Conservation (phyloP, 2,888 invertebrate species). For the Trissolcus brochymenae region DNA sequence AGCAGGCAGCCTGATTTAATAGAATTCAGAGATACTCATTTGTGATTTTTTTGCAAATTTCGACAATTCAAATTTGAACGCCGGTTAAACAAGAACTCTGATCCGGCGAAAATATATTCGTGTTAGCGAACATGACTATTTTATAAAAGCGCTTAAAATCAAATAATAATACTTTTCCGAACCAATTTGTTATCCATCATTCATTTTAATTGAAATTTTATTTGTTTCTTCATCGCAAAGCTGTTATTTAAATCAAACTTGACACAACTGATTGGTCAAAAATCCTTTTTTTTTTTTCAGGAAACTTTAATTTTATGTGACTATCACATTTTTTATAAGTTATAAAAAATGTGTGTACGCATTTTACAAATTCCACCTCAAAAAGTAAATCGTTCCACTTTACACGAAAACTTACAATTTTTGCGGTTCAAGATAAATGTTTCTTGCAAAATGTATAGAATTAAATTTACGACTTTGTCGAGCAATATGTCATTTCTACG, state of each 20-base stretch:
- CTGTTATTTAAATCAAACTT: too few relatives aligned
- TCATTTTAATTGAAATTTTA: too few relatives aligned
- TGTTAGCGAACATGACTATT: constrained; percentile 24
- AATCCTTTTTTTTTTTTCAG: too few relatives aligned
- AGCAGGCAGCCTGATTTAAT: constrained; percentile 47
- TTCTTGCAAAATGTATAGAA: constrained; percentile 37
- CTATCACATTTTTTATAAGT: neutral
- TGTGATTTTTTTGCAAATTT: constrained; percentile 39
- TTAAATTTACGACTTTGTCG: constrained; percentile 45
- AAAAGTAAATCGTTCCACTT: constrained; percentile 4
- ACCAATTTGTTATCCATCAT: neutral
- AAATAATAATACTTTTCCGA: neutral
- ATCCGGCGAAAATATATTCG: constrained; percentile 18
- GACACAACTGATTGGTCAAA: too few relatives aligned
- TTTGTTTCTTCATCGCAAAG: too few relatives aligned
- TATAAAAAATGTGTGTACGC: too few relatives aligned
- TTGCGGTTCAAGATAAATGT: constrained; percentile 24
- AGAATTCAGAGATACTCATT: constrained; percentile 43
- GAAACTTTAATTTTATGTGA: constrained; percentile 24
- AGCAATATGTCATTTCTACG: constrained; percentile 47
- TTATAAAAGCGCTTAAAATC: constrained; percentile 8
- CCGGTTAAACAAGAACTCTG: constrained; percentile 28
- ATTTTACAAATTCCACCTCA: too few relatives aligned
- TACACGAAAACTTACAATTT: constrained; percentile 39
- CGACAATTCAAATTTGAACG: constrained; percentile 45